These are phyloP conservation scores for Athene noctua DNA, from an alignment of 2,113 vertebrate species.

Conservation along the genomic window DNA sequence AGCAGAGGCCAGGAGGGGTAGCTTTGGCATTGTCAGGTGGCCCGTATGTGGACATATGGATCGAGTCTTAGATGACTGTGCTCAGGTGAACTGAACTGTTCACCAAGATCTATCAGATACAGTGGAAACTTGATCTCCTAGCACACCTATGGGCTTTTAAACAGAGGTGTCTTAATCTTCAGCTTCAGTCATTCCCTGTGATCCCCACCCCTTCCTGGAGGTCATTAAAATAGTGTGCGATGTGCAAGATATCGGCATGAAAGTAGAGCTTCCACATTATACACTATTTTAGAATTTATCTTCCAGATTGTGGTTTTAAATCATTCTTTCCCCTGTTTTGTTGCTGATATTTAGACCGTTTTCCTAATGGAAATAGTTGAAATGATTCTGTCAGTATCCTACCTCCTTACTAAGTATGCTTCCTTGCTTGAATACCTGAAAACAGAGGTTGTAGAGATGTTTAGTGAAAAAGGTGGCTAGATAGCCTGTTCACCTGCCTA, in stretches of 20 bases:
- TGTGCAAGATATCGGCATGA: not conserved
- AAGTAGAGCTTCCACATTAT: not conserved
- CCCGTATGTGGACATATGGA: not conserved
- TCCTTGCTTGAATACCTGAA: not conserved
- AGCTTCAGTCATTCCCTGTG: not conserved
- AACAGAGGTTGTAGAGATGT: not conserved
- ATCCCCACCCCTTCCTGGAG: not conserved
- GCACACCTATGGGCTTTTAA: not conserved
- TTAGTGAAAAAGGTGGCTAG: not conserved
- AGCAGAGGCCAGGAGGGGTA: not conserved
- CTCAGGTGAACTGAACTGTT: not conserved
- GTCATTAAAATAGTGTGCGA: not conserved
- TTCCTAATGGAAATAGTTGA: not conserved
- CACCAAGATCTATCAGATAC: not conserved
- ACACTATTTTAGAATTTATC: not conserved
- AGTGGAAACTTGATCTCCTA: not conserved
- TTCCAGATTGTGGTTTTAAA: not conserved
- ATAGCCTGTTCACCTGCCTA: not conserved
- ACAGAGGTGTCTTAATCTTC: not conserved
- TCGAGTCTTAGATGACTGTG: not conserved
- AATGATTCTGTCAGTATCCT: not conserved
- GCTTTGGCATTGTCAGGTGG: not conserved
- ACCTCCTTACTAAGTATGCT: not conserved
- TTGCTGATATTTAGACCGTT: not conserved
- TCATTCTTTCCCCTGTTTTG: fast-evolving